phyloP scores from a whole-genome alignment of 2,797 vertebrate genomes.

The Rhinella marina region DNA sequence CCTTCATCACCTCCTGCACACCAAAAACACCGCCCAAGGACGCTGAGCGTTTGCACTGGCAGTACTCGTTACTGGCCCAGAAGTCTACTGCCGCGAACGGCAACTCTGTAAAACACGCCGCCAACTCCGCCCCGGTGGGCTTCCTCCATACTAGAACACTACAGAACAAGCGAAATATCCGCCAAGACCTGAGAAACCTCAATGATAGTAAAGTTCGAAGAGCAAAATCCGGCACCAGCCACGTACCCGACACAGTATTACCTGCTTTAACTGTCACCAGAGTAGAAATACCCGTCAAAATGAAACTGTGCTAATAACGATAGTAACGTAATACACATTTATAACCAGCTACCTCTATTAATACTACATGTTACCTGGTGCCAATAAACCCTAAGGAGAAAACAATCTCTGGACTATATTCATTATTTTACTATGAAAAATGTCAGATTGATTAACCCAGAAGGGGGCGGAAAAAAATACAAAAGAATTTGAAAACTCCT shows the following conservation, averaged over 20 bases:
- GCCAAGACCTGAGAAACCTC: conserved; percentile 32
- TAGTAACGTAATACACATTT: neutral
- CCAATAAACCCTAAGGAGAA: conserved; percentile 26
- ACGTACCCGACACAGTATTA: conserved; percentile 62
- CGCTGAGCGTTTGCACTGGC: conserved; percentile 54
- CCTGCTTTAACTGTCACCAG: conserved; percentile 70
- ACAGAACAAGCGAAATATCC: conserved; percentile 66
- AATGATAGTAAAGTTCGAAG: conserved; percentile 12
- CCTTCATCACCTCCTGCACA: conserved; percentile 45
- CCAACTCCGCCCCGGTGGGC: conserved; percentile 21
- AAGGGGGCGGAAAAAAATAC: no score
- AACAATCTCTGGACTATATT: neutral
- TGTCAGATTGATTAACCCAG: no score
- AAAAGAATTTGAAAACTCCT: no score
- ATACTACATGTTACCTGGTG: neutral
- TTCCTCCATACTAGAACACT: conserved; percentile 63
- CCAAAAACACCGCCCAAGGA: conserved; percentile 32
- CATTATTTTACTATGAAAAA: neutral
- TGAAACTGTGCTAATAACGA: neutral
- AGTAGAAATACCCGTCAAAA: conserved; percentile 63
- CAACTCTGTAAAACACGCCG: conserved; percentile 41
- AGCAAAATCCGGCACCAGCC: conserved; percentile 24
- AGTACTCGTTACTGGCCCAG: conserved; percentile 64
- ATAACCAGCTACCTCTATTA: conserved; percentile 28
- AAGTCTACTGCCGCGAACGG: conserved; percentile 49